These are phyloP conservation scores for Hoplostethus atlanticus DNA, from an alignment of 2,797 vertebrate species.

Conservation along the genomic window DNA sequence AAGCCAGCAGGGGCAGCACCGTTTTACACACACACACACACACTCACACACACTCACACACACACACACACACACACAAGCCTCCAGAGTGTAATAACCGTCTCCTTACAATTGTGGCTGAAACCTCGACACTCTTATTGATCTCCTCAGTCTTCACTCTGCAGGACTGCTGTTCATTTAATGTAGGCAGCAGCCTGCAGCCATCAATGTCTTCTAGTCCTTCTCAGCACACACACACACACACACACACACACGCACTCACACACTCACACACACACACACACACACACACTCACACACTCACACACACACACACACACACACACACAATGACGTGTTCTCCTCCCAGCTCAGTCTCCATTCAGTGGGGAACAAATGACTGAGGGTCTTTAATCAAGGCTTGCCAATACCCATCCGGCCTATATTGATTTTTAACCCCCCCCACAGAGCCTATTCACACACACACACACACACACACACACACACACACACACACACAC, in stretches of 20 bases:
- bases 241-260: background rate
- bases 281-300: slow-evolving; percentile 9
- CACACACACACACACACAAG: background rate
- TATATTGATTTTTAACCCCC: slow-evolving; percentile 63
- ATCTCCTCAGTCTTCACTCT: slow-evolving; percentile 56
- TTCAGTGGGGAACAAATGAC: slow-evolving; percentile 42
- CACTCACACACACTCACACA: slow-evolving; percentile 34
- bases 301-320: background rate
- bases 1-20: slow-evolving; percentile 33
- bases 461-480: slow-evolving; percentile 12
- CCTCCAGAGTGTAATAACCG: slow-evolving; percentile 48
- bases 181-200: slow-evolving; percentile 39
- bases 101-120: slow-evolving; percentile 43
- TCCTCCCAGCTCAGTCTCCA: slow-evolving; percentile 21
- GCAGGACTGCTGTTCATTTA: slow-evolving; percentile 37
- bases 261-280: slow-evolving; percentile 14
- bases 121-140: slow-evolving; percentile 56
- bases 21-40: slow-evolving; percentile 25
- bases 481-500: slow-evolving; percentile 1
- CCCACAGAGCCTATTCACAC: slow-evolving; percentile 50
- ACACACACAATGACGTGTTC: slow-evolving; percentile 31
- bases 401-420: slow-evolving; percentile 68
- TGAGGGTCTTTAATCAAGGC: slow-evolving; percentile 66
- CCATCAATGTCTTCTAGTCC: slow-evolving; percentile 37
- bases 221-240: slow-evolving; percentile 15